These are phyloP conservation scores for Bombus confusus DNA, from an alignment of 1,140 invertebrate species.

Conservation along the genomic window DNA sequence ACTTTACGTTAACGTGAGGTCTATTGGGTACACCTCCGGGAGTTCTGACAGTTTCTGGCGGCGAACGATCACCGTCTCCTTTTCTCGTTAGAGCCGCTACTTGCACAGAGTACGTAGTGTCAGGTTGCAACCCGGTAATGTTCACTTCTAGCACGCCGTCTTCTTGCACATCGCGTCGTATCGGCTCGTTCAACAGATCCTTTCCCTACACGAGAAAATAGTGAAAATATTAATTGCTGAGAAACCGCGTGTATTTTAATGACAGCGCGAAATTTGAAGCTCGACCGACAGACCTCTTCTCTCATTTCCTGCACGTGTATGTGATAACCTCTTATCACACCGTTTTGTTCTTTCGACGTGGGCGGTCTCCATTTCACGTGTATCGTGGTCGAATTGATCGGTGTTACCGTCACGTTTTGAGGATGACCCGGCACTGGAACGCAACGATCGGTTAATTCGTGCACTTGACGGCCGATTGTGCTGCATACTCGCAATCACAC, in stretches of 20 bases:
- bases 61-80: slow-evolving; percentile 95
- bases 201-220: slow-evolving; percentile 84
- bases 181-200: slow-evolving; percentile 90
- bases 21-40: slow-evolving; percentile 96
- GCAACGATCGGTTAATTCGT: slow-evolving; percentile 73
- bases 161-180: slow-evolving; percentile 92
- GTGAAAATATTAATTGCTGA: not conserved
- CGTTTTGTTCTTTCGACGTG: slow-evolving; percentile 94
- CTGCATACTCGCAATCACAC: slow-evolving; percentile 70
- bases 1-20: slow-evolving; percentile 94
- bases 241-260: not conserved
- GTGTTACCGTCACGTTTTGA: slow-evolving; percentile 92
- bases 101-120: slow-evolving; percentile 95
- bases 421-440: slow-evolving; percentile 97
- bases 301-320: slow-evolving; percentile 96
- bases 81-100: slow-evolving; percentile 97
- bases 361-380: slow-evolving; percentile 96
- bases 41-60: slow-evolving; percentile 91
- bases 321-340: slow-evolving; percentile 98
- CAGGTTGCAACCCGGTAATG: slow-evolving; percentile 94
- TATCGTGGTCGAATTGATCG: slow-evolving; percentile 96
- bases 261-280: not conserved
- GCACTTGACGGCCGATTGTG: slow-evolving; percentile 49
- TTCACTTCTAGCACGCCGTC: slow-evolving; percentile 89
- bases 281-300: slow-evolving; percentile 86